phyloP scores from a whole-genome alignment of 2,888 invertebrate species.

The Allygus modestus region DNA sequence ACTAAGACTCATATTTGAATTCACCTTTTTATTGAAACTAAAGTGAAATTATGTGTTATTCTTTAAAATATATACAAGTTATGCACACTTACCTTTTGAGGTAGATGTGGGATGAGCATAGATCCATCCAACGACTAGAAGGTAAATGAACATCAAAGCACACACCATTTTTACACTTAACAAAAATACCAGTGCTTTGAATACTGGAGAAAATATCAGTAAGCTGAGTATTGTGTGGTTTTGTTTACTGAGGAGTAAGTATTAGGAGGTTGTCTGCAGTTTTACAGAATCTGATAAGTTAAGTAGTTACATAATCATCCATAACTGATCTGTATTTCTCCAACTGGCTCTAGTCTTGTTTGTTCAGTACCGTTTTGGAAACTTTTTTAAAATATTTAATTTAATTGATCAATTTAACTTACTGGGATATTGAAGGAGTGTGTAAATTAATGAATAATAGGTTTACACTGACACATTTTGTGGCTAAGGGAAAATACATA shows the following conservation, averaged over 20 bases:
- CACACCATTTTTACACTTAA: constrained; percentile 25
- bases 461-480: too few species aligned
- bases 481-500: too few species aligned
- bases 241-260: neutral
- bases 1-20: too few species aligned
- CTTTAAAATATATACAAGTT: too few species aligned
- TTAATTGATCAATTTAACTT: too few species aligned
- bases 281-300: constrained; percentile 3
- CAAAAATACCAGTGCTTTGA: constrained; percentile 21
- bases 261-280: neutral
- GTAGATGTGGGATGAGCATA: constrained; percentile 14
- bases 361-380: too few species aligned
- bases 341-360: neutral
- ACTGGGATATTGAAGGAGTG: too few species aligned
- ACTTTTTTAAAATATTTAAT: too few species aligned
- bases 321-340: neutral
- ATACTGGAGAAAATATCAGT: constrained; percentile 5
- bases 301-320: neutral
- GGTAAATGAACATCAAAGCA: constrained; percentile 1
- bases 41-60: too few species aligned
- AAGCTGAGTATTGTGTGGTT: neutral
- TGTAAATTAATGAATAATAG: too few species aligned
- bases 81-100: neutral
- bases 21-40: too few species aligned
- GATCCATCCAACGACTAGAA: neutral